Conservation (phyloP, 2,888 invertebrate genomes). For the Aphodius granarius region DNA sequence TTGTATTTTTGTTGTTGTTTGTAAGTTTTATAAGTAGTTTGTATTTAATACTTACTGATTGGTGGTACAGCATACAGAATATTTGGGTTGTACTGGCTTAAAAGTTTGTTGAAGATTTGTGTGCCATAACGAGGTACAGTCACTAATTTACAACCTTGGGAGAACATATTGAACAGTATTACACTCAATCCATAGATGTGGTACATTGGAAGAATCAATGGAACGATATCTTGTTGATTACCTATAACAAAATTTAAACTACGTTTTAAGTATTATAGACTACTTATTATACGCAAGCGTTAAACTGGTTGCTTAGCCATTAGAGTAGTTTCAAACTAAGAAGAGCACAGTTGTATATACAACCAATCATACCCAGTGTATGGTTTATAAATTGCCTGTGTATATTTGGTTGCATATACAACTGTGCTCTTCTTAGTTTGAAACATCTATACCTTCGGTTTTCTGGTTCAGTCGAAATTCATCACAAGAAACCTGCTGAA, state of each 20-base stretch:
- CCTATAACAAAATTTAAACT: too few relatives aligned
- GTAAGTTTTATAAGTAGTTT: neutral
- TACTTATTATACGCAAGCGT: neutral
- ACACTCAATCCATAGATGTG: slow-evolving; percentile 59
- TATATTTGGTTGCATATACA: too few relatives aligned
- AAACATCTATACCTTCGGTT: slow-evolving; percentile 36
- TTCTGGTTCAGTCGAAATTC: slow-evolving; percentile 30
- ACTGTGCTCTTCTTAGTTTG: too few relatives aligned
- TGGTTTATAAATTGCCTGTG: too few relatives aligned
- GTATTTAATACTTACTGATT: slow-evolving; percentile 48
- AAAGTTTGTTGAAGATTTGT: slow-evolving; percentile 33
- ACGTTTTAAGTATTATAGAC: neutral
- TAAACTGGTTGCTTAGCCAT: too few relatives aligned
- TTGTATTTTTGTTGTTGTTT: neutral
- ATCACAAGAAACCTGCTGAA: slow-evolving; percentile 37
- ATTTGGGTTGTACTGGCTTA: slow-evolving; percentile 35
- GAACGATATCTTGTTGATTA: slow-evolving; percentile 44
- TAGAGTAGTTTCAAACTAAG: too few relatives aligned
- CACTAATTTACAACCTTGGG: slow-evolving; percentile 52
- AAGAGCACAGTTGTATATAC: too few relatives aligned
- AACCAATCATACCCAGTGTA: too few relatives aligned
- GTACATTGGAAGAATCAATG: slow-evolving; percentile 55
- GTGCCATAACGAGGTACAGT: slow-evolving; percentile 49
- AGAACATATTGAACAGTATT: slow-evolving; percentile 49
- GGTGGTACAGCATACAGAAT: slow-evolving; percentile 59